Percentiles rank a stretch among this genome's conserved stretches.
These are phyloP conservation scores for Dasypogon diadema DNA, from an alignment of 2,888 invertebrate genomes.

Conservation along the genomic window DNA sequence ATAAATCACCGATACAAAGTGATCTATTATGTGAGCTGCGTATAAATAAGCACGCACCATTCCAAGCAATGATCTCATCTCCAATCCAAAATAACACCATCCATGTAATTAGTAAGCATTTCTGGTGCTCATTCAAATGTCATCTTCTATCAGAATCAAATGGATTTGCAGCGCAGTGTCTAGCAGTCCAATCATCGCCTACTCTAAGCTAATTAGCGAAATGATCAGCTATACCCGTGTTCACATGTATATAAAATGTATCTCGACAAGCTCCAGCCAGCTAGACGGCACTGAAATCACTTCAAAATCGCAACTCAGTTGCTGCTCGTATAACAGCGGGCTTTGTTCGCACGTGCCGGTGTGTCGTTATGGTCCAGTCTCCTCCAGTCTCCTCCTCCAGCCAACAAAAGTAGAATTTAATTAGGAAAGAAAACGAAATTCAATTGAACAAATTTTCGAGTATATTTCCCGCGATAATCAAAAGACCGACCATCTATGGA, in stretches of 20 bases:
- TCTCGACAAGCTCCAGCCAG: neutral
- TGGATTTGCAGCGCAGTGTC: neutral
- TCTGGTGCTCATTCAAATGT: constrained; percentile 2
- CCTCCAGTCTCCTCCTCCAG: neutral
- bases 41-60: too few species aligned
- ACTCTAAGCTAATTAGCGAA: neutral
- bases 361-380: neutral
- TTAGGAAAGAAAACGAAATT: neutral
- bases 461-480: neutral
- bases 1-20: too few species aligned
- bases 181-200: neutral
- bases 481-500: neutral
- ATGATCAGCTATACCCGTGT: neutral
- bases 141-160: constrained; percentile 1
- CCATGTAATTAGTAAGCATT: constrained; percentile 2
- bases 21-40: too few species aligned
- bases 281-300: neutral
- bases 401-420: neutral
- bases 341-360: too few species aligned
- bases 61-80: neutral
- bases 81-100: neutral
- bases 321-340: too few species aligned
- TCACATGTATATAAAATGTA: neutral
- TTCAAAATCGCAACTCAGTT: too few species aligned
- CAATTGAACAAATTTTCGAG: neutral